A percentile compares a stretch with the other conserved stretches of the same genome.
phyloP scores from a whole-genome alignment of 2,888 invertebrate genomes.

The Clanis bilineata region DNA sequence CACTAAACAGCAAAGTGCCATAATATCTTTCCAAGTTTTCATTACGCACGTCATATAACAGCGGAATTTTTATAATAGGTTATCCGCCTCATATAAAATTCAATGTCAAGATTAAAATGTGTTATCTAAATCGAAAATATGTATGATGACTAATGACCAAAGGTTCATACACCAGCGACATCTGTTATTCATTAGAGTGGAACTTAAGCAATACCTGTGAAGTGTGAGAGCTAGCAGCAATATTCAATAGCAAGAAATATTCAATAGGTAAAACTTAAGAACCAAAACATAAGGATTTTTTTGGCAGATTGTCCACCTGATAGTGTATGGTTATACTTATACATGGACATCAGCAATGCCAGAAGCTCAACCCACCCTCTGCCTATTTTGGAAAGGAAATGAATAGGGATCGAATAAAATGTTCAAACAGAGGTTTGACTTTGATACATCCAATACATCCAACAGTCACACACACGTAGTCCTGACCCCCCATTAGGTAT shows the following conservation, averaged over 20 bases:
- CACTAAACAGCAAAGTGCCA: neutral
- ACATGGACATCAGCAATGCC: too few relatives aligned
- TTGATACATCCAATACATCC: too few relatives aligned
- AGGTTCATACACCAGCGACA: neutral
- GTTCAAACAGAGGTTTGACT: too few relatives aligned
- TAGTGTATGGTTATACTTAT: too few relatives aligned
- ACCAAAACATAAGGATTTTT: too few relatives aligned
- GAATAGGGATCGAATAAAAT: too few relatives aligned
- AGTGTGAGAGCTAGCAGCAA: neutral
- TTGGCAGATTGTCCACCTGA: too few relatives aligned
- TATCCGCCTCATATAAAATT: neutral
- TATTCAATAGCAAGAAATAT: neutral
- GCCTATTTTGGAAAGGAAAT: too few relatives aligned
- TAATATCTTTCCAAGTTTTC: slow-evolving; percentile 5
- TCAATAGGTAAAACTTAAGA: too few relatives aligned
- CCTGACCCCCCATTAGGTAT: too few relatives aligned
- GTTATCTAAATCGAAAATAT: neutral
- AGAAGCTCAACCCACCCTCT: too few relatives aligned
- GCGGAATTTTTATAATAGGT: neutral
- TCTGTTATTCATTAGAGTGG: neutral
- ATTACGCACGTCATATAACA: neutral
- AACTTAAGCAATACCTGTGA: neutral
- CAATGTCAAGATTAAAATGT: slow-evolving; percentile 9
- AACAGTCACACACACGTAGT: too few relatives aligned
- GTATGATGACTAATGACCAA: neutral